Conservation (phyloP, 2,888 invertebrate species). For the Agrotis clavis region DNA sequence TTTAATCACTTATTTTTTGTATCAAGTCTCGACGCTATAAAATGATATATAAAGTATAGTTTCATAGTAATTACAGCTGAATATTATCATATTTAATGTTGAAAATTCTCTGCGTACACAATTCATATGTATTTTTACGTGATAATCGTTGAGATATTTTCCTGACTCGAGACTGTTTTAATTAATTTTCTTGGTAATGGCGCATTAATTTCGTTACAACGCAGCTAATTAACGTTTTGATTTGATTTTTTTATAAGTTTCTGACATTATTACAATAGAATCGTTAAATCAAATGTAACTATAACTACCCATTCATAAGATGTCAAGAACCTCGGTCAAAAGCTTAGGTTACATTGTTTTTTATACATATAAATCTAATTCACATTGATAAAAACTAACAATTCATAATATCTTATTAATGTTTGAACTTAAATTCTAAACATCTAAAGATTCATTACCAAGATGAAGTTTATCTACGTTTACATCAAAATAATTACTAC, state of each 20-base stretch:
- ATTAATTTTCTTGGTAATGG: constrained; percentile 62
- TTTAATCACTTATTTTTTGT: constrained; percentile 68
- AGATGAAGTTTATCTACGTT: constrained; percentile 47
- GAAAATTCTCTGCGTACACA: constrained; percentile 56
- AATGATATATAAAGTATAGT: constrained; percentile 58
- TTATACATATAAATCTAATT: constrained; percentile 45
- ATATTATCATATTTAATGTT: constrained; percentile 60
- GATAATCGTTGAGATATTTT: constrained; percentile 62
- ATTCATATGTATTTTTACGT: constrained; percentile 57
- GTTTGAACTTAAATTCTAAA: constrained; percentile 35
- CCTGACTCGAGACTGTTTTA: constrained; percentile 50
- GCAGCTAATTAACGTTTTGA: constrained; percentile 63
- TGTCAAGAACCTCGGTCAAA: constrained; percentile 59
- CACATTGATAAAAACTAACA: constrained; percentile 55
- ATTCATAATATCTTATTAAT: constrained; percentile 50
- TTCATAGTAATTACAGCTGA: constrained; percentile 58
- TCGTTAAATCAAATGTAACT: constrained; percentile 54
- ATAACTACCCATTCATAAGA: constrained; percentile 58
- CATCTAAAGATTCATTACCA: constrained; percentile 52
- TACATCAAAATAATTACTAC: constrained; percentile 56
- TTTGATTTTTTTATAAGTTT: constrained; percentile 50
- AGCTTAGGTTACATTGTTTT: constrained; percentile 33
- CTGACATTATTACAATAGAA: constrained; percentile 56
- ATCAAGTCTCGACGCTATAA: constrained; percentile 50
- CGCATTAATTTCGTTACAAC: constrained; percentile 64